phyloP scores from a whole-genome alignment of 2,888 invertebrate species.

The Blomia tropicalis region DNA sequence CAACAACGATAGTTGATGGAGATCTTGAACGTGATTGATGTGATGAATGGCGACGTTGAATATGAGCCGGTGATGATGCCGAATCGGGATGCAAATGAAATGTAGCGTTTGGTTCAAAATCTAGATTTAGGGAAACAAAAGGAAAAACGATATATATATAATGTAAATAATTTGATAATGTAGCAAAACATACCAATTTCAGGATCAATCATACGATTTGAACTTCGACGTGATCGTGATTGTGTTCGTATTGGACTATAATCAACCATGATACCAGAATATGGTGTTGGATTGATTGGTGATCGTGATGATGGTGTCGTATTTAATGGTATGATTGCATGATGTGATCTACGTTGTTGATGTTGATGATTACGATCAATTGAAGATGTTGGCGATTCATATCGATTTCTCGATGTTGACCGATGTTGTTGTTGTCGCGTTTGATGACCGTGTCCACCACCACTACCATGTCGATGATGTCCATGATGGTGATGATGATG shows the following conservation, averaged over 20 bases:
- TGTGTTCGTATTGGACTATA: too few species aligned
- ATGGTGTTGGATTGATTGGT: background rate
- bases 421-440: background rate
- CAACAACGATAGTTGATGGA: background rate
- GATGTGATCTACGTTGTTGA: background rate
- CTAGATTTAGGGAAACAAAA: background rate
- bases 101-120: background rate
- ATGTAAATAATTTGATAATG: background rate
- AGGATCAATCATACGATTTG: background rate
- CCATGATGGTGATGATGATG: background rate
- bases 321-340: background rate
- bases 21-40: conserved; percentile 10
- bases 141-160: background rate
- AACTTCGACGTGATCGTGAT: conserved; percentile 1
- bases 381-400: background rate
- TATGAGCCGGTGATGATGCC: background rate
- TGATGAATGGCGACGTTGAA: conserved; percentile 3
- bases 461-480: background rate
- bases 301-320: background rate
- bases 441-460: background rate
- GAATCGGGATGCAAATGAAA: conserved; percentile 7
- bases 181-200: background rate
- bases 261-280: too few species aligned
- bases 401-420: background rate
- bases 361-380: background rate